Percentiles rank a stretch among this genome's conserved stretches.
phyloP scores from a whole-genome alignment of 1,140 invertebrate genomes.

The Pseudobourletiella spinata region DNA sequence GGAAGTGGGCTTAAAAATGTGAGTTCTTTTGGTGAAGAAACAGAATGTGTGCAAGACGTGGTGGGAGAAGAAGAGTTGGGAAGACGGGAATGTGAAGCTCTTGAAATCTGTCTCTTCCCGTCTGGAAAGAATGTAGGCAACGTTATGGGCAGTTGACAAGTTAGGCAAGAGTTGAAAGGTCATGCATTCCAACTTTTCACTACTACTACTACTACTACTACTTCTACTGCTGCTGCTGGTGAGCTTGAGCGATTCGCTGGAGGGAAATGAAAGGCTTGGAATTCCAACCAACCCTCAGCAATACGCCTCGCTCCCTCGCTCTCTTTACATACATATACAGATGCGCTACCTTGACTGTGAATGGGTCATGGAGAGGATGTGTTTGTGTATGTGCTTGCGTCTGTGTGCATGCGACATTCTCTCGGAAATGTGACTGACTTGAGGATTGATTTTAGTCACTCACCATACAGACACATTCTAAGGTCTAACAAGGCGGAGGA shows the following conservation, averaged over 20 bases:
- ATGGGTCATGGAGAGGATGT: too few species aligned
- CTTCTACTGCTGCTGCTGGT: too few species aligned
- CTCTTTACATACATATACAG: too few species aligned
- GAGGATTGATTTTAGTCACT: slow-evolving; percentile 7
- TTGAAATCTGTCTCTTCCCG: slow-evolving; percentile 17
- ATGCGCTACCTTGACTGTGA: too few species aligned
- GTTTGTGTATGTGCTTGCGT: too few species aligned
- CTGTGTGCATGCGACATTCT: too few species aligned
- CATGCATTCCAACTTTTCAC: slow-evolving; percentile 17
- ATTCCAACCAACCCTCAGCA: too few species aligned
- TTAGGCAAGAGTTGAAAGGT: slow-evolving; percentile 30
- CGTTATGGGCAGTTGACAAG: slow-evolving; percentile 30
- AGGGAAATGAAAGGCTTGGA: slow-evolving; percentile 5
- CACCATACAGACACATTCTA: too few species aligned
- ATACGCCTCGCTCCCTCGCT: too few species aligned
- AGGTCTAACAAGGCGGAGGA: too few species aligned
- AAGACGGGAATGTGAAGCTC: not conserved
- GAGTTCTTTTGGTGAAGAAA: not conserved
- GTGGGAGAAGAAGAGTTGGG: not conserved
- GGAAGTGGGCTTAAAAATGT: too few species aligned
- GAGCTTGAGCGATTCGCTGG: not conserved
- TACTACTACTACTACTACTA: too few species aligned
- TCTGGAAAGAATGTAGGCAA: slow-evolving; percentile 14
- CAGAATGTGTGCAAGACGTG: not conserved
- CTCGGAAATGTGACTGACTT: not conserved